Evolutionary conservation across 2,797 vertebrate genomes (phyloP).

Genomic region (Melanotaenia parkinsoni): DNA sequence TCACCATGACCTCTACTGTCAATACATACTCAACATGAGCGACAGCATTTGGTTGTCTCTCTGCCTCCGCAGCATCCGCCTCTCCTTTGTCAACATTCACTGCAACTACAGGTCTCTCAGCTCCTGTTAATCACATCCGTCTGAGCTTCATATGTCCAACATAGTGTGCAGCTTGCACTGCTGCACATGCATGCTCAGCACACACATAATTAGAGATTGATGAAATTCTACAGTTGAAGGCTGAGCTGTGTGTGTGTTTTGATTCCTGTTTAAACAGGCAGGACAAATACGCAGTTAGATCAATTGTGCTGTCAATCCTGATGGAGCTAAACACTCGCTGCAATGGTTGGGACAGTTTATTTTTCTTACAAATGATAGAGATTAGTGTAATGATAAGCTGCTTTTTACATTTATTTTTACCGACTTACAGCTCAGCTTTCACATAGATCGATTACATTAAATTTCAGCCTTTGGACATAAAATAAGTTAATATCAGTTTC

Average conservation of each 20-base stretch:
- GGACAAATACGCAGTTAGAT: constrained; percentile 19
- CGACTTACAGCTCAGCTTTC: constrained; percentile 10
- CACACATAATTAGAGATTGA: constrained; percentile 62
- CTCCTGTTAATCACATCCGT: constrained; percentile 62
- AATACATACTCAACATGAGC: constrained; percentile 50
- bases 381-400: constrained; percentile 18
- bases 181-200: constrained; percentile 4
- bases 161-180: constrained; percentile 3
- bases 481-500: constrained; percentile 4
- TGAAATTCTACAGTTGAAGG: constrained; percentile 62
- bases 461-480: background rate
- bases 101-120: constrained; percentile 54
- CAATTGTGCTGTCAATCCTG: constrained; percentile 36
- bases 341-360: constrained; percentile 27
- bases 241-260: background rate
- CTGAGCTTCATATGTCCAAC: constrained; percentile 34
- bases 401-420: constrained; percentile 9
- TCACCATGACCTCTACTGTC: constrained; percentile 67
- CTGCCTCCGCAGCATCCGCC: constrained; percentile 36
- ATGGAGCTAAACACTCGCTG: constrained; percentile 10
- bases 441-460: background rate
- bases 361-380: constrained; percentile 20
- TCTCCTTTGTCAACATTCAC: constrained; percentile 55
- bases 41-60: constrained; percentile 46
- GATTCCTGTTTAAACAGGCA: constrained; percentile 4